A percentile compares a stretch with the other conserved stretches of the same genome.
Conservation (phyloP, 2,113 vertebrate genomes). For the Ascaphus truei region DNA sequence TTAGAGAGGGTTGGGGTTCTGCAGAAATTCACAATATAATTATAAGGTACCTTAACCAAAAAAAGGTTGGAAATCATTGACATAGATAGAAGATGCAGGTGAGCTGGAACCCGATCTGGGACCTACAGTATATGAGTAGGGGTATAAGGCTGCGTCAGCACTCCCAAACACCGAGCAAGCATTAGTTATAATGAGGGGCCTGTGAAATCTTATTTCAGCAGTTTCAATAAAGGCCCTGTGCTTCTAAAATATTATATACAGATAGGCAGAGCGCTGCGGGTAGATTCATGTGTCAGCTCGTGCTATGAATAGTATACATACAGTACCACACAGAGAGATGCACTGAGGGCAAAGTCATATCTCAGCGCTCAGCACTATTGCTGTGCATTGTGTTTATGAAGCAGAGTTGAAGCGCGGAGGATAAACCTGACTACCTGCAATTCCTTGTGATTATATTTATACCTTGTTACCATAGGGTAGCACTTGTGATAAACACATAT, state of each 20-base stretch:
- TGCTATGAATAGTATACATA: constrained; percentile 3
- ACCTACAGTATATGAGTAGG: too few species aligned
- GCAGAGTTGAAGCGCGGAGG: not conserved
- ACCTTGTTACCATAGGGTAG: constrained; percentile 11
- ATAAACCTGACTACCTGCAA: constrained; percentile 26
- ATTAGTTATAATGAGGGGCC: not conserved
- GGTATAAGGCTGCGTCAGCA: too few species aligned
- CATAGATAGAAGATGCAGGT: too few species aligned
- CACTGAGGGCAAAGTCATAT: not conserved
- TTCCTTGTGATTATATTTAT: constrained; percentile 3
- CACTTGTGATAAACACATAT: not conserved
- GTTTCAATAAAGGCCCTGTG: constrained; percentile 4
- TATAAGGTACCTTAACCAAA: too few species aligned
- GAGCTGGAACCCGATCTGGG: too few species aligned
- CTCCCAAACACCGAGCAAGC: too few species aligned
- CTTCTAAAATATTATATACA: not conserved
- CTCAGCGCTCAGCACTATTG: constrained; percentile 21
- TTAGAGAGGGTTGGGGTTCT: too few species aligned
- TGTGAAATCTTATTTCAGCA: constrained; percentile 17
- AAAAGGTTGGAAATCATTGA: too few species aligned
- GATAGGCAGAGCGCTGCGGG: too few species aligned
- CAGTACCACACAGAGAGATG: not conserved
- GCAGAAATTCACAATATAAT: too few species aligned
- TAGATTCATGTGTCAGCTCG: too few species aligned
- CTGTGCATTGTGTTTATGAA: constrained; percentile 6